Evolutionary conservation across 2,113 vertebrate genomes (phyloP).

Genomic region (Abramis brama): DNA sequence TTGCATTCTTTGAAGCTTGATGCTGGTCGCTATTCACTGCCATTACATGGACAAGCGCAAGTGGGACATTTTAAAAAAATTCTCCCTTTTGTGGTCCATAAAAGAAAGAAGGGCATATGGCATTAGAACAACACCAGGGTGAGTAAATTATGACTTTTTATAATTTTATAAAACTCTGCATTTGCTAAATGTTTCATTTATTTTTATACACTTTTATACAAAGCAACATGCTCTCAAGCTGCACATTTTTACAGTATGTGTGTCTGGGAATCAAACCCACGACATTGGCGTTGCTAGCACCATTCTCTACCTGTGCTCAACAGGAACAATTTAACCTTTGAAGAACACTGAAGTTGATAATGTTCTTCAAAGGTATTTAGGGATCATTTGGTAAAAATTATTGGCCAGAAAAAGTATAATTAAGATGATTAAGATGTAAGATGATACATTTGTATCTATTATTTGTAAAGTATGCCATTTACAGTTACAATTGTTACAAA

Average conservation of each 20-base stretch:
- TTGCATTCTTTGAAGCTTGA: no score
- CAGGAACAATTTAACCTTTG: background rate
- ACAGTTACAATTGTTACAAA: no score
- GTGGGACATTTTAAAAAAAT: no score
- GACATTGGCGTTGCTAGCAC: background rate
- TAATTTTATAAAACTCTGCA: no score
- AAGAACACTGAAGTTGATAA: background rate
- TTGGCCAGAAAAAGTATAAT: background rate
- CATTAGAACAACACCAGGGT: no score
- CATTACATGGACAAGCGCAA: no score
- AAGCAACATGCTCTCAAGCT: no score
- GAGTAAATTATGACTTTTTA: no score
- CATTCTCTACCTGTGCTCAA: background rate
- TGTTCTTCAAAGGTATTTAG: background rate
- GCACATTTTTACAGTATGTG: background rate
- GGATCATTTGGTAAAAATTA: background rate
- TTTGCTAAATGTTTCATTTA: background rate
- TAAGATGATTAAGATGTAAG: background rate
- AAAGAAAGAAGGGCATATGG: no score
- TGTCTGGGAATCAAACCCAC: background rate
- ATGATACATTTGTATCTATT: background rate
- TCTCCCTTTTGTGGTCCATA: no score
- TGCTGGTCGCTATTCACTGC: no score
- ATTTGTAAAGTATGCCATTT: background rate
- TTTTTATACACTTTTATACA: background rate